A percentile compares a stretch with the other conserved stretches of the same genome.
These are phyloP conservation scores for Gisinianus flammeolus DNA, from an alignment of 2,888 invertebrate species.

Conservation along the genomic window DNA sequence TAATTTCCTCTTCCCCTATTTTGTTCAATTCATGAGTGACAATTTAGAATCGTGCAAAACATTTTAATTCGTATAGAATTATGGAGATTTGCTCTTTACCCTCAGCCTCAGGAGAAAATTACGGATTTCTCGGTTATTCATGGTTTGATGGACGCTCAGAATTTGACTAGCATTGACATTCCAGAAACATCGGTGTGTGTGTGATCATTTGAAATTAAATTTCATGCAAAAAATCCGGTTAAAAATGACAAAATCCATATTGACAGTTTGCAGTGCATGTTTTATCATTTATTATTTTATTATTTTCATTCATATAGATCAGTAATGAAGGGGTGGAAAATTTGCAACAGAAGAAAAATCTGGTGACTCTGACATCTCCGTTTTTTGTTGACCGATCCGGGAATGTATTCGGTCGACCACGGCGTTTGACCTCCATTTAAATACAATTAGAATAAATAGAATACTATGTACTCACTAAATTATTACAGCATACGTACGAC, in stretches of 20 bases:
- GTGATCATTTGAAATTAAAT: too few species aligned
- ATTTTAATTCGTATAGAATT: conserved; percentile 39
- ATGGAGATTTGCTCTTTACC: conserved; percentile 47
- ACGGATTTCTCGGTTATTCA: conserved; percentile 47
- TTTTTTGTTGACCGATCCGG: conserved; percentile 18
- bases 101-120: conserved; percentile 49
- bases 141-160: conserved; percentile 46
- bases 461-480: too few species aligned
- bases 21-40: neutral
- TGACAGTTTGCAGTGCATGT: neutral
- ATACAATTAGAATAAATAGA: too few species aligned
- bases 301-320: conserved; percentile 1
- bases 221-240: neutral
- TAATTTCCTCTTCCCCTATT: neutral
- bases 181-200: conserved; percentile 51
- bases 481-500: too few species aligned
- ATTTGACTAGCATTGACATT: conserved; percentile 46
- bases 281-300: neutral
- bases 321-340: conserved; percentile 22
- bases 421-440: neutral
- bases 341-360: neutral
- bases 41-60: neutral
- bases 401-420: conserved; percentile 15
- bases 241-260: neutral
- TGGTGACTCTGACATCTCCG: conserved; percentile 15